A percentile compares a stretch with the other conserved stretches of the same genome.
phyloP scores from a whole-genome alignment of 1,140 invertebrate species.

The Drosophila cardini region DNA sequence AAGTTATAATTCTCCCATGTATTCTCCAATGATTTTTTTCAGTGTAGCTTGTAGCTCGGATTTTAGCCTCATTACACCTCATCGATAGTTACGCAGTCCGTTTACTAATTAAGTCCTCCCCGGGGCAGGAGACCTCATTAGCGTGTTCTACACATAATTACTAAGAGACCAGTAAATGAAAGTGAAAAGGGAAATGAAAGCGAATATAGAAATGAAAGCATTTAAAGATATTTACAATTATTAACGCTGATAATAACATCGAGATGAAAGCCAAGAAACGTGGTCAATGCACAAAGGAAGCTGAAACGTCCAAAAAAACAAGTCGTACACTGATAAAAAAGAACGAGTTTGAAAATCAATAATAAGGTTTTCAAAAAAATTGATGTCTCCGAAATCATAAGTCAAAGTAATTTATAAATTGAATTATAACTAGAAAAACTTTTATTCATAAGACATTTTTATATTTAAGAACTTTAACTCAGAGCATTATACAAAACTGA shows the following conservation, averaged over 20 bases:
- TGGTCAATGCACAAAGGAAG: slow-evolving; percentile 36
- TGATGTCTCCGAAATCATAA: too few relatives aligned
- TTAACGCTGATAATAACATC: slow-evolving; percentile 66
- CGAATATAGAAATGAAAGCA: slow-evolving; percentile 38
- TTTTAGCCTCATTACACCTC: slow-evolving; percentile 65
- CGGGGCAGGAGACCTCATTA: slow-evolving; percentile 58
- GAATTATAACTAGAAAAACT: too few relatives aligned
- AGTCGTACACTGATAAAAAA: not conserved
- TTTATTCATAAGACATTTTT: too few relatives aligned
- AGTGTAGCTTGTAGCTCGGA: slow-evolving; percentile 60
- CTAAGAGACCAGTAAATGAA: slow-evolving; percentile 22
- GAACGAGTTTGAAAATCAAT: too few relatives aligned
- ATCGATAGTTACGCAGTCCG: slow-evolving; percentile 52
- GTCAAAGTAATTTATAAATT: too few relatives aligned
- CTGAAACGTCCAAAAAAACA: slow-evolving; percentile 11
- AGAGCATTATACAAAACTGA: too few relatives aligned
- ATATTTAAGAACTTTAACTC: too few relatives aligned
- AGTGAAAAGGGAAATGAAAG: slow-evolving; percentile 9
- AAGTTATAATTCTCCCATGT: too few relatives aligned
- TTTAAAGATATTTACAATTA: slow-evolving; percentile 72
- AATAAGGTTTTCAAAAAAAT: too few relatives aligned
- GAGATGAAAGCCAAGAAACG: slow-evolving; percentile 54
- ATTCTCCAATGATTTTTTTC: too few relatives aligned
- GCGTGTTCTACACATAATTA: slow-evolving; percentile 64
- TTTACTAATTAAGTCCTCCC: slow-evolving; percentile 68